Conservation (phyloP, 2,113 vertebrate species). For the Ammodytes dubius region DNA sequence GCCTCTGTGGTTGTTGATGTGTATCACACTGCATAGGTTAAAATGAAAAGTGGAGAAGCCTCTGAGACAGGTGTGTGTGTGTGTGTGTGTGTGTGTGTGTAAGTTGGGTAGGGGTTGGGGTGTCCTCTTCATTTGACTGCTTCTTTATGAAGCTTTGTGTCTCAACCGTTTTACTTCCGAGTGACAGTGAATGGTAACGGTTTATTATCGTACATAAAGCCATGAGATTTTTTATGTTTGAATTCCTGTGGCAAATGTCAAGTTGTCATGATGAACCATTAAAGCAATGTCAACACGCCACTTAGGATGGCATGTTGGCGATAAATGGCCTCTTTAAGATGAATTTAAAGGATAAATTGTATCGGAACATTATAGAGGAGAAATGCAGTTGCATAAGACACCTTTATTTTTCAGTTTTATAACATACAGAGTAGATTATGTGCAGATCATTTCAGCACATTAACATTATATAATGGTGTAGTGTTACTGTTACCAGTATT, state of each 20-base stretch:
- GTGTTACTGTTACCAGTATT: background rate
- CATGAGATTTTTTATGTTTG: slow-evolving; percentile 22
- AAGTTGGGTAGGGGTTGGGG: too few species aligned
- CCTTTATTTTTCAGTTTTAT: background rate
- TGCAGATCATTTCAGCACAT: background rate
- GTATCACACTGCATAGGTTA: slow-evolving; percentile 22
- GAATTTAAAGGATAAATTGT: background rate
- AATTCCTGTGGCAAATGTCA: background rate
- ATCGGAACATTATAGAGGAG: background rate
- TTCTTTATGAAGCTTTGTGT: slow-evolving; percentile 16
- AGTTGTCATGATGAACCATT: slow-evolving; percentile 20
- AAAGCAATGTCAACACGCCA: background rate
- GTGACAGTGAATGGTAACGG: background rate
- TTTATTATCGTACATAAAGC: slow-evolving; percentile 30
- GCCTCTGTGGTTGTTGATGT: slow-evolving; percentile 42
- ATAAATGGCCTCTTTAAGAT: background rate
- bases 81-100: too few species aligned
- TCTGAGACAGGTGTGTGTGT: background rate
- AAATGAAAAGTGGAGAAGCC: slow-evolving; percentile 14
- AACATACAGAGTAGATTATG: background rate
- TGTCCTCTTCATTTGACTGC: background rate
- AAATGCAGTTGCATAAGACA: background rate
- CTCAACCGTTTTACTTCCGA: slow-evolving; percentile 13
- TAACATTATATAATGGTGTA: background rate
- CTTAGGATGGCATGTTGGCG: background rate